Base-by-base conservation (phyloP, 2,797 vertebrate species). In the Galagoides demidoff region DNA sequence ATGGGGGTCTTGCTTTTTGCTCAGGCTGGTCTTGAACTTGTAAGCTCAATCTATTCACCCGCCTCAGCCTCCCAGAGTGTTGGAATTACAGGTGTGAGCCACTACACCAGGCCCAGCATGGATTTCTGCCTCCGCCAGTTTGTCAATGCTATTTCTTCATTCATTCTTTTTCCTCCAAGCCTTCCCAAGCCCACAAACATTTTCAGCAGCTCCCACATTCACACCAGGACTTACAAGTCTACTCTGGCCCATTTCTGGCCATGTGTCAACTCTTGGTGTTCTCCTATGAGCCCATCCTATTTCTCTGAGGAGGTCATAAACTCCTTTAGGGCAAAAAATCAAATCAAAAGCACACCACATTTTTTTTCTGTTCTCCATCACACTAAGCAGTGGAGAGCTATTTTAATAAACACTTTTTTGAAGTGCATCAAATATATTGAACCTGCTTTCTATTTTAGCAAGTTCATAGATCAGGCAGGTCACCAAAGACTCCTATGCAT, bases 341-440 rank as follows among this genome's bases (percentile, higher is more conserved):
- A 9, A 34, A 49, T 9, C 13, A 49, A 49, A 17, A 52, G 1
- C 16, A 11, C 10, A 12, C 25, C 9, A 37, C 16, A 71, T 92
- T 92, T 90, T 83, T 37, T 84, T 84, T 89, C 29, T 90, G 34
- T 71, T 88, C 57, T 37, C 37, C 29, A 29, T 63, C 52, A 61
- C 59, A 63, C 16, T 63, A 79, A 84, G 82, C 29, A 39, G 8
- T 8, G 7, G 52, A 83, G 66, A 93, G 43, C 23, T 31, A 86
- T 90, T 92, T 95, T 87, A 92, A 92, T 86, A 95, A 94, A 79
- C 55, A 89, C 7, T 37, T 92, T 82, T 92, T 57, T 55, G 52
- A 94, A 85, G 17, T 63, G 78, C 94, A 95, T 96, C 78, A 87
- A 92, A 94, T 94, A 70, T 93, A 95, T 83, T 85, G 71, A 96